Base-by-base conservation (phyloP, 30 jellyfish, hydroid and myxozoan genomes). In the Rhopilema esculentum region DNA sequence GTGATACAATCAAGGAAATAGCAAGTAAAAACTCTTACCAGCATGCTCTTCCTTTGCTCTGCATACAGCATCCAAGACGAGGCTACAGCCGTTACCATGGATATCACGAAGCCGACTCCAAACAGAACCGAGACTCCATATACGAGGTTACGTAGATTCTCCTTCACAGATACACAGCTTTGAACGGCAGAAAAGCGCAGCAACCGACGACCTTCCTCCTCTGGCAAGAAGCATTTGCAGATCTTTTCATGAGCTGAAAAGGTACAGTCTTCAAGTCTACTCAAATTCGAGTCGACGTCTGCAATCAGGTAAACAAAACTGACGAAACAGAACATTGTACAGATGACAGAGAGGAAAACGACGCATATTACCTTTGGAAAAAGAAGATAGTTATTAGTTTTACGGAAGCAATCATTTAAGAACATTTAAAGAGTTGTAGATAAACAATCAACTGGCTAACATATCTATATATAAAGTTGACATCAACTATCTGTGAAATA, bases 291-390 rank as follows among this genome's bases (percentile, higher is more conserved):
- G 90, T 88, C 80, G 63, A 93, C 96, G 80, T 84, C 97, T 15
- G 97, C 91, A 30, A 86, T 74, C 66, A 93, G 91, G 73, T 93
- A 89, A 52, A 93, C 91, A 75, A 93, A 84, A 77, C 98, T 93
- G 88, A 75, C 84, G 88, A 84, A 75, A 90, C 98, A 93, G 89
- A 93, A 93, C 81, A 93, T 40, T 24, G 98, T 88, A 85, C 96
- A 88, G 29, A 85, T 90, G 74, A 89, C 29, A 64, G 98, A 93
- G 30, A 93, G 85, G 66, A 84, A 72, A 61, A 93, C 91, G 69
- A 89, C 96, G 28, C 91, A 86, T 23, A 89, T 75, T 61, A 93
- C 94, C 98, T 93, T 68, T 70, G 86, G 57, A 25, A 69, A 28
- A 71, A 68, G 16, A 17, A 50, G 63, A 33, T n/a, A n/a, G n/a